Evolutionary conservation across 2,113 vertebrate species (phyloP), one percentile per base, ranked within the genome.

Genomic region (Cricetomys ansorgei): DNA sequence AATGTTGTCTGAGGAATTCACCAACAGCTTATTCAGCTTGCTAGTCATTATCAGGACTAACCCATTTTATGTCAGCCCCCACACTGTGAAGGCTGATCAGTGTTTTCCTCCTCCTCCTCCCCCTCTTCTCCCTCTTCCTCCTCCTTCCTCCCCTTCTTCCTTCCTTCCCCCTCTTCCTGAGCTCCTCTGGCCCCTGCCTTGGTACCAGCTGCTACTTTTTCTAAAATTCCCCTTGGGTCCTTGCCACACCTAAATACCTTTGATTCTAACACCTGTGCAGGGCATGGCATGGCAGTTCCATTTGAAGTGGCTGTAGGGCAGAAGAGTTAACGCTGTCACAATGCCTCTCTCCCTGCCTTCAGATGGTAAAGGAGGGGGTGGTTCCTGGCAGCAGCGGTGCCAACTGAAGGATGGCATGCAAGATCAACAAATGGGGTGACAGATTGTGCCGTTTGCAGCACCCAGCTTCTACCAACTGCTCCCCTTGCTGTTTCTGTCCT

Each of bases 361-460:
- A 5, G 93, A 93, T 57, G 85, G 94, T 75, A 84, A n/a, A 80
- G 91, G 89, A 94, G 97, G 89, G 87, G 93, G 97, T 31, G 93
- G 93, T 31, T 97, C 77, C 89, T 97, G 97, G 97, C 94, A 95
- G 73, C 67, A 0, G 1, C 0, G 0, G 48, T 96, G 97, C 97
- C 97, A 96, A 96, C 96, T 95, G 97, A 76, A 81, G 97, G 89
- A 96, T 97, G 97, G 97, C 97, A 80, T 16, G 69, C 69, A 48
- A 72, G 62, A 95, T 48, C 92, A 86, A 93, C 94, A 96, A 89
- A 85, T 31, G 69, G 88, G 91, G 31, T 5, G 70, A 91, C 97
- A 97, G 97, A 92, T 94, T 96, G 97, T 2, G 45, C 76, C 3
- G 76, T 75, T 64, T 25, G 34, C 65, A 55, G 93, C 80, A 12